Evolutionary conservation across 2,113 vertebrate genomes (phyloP).

Genomic region (Coregonus clupeaformis): DNA sequence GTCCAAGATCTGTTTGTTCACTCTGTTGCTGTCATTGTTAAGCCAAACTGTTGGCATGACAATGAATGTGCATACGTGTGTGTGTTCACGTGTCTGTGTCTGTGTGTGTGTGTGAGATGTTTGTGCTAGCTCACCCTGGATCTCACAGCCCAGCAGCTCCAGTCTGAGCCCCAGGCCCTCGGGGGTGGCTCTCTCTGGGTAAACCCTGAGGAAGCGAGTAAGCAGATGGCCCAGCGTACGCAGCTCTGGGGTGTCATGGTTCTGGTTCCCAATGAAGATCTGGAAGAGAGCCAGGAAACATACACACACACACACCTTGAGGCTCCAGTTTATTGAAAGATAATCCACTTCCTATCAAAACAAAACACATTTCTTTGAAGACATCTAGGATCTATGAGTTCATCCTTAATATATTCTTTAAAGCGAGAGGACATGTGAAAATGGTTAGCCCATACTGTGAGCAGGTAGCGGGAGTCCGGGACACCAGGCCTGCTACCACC

Average conservation of each 20-base stretch:
- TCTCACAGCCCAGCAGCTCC: conserved; percentile 92
- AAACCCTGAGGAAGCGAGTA: conserved; percentile 86
- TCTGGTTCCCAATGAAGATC: conserved; percentile 91
- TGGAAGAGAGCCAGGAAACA: conserved; percentile 44
- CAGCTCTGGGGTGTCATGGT: conserved; percentile 94
- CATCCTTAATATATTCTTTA: not conserved
- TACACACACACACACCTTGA: too few species aligned
- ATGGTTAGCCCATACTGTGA: not conserved
- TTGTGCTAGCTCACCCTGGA: conserved; percentile 78
- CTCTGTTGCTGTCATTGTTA: too few species aligned
- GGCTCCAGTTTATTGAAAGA: too few species aligned
- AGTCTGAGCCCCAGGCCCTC: conserved; percentile 88
- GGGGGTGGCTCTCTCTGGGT: conserved; percentile 86
- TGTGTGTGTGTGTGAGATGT: not conserved
- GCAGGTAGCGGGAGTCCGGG: not conserved
- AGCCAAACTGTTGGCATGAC: too few species aligned
- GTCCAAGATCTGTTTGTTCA: too few species aligned
- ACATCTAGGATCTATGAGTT: too few species aligned
- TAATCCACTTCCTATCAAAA: too few species aligned
- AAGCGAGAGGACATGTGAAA: not conserved
- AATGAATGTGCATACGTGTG: too few species aligned
- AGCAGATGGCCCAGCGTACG: conserved; percentile 77
- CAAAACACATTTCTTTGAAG: too few species aligned
- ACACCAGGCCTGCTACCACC: not conserved
- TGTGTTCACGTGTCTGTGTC: too few species aligned